Conservation (phyloP, 1,140 invertebrate genomes). For the Caerostris darwini region DNA sequence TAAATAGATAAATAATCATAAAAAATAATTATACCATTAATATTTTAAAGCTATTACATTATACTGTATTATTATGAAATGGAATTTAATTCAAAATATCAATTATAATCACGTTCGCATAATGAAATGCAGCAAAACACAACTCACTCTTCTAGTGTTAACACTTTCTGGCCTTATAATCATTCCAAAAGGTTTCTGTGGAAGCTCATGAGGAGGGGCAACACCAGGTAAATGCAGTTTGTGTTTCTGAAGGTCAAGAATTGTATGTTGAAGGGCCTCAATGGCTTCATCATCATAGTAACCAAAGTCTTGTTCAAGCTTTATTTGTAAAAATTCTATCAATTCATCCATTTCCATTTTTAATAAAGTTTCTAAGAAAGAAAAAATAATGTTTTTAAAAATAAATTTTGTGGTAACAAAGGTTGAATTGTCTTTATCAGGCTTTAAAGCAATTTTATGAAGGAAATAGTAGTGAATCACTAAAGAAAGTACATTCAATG, state of each 20-base stretch:
- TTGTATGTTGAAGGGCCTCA: constrained; percentile 89
- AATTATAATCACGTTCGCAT: too few relatives aligned
- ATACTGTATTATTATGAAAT: too few relatives aligned
- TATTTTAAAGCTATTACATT: too few relatives aligned
- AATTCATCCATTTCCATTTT: constrained; percentile 95
- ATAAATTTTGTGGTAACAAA: neutral
- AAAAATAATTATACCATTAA: too few relatives aligned
- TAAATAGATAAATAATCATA: too few relatives aligned
- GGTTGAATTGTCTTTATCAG: too few relatives aligned
- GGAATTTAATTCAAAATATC: too few relatives aligned
- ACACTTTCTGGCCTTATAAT: constrained; percentile 82
- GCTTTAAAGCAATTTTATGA: too few relatives aligned
- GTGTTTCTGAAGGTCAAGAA: constrained; percentile 90
- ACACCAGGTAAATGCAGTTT: constrained; percentile 89
- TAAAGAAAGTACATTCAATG: too few relatives aligned
- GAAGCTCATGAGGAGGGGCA: constrained; percentile 89
- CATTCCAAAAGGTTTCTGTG: constrained; percentile 90
- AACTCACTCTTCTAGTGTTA: constrained; percentile 62
- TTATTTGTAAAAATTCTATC: constrained; percentile 90
- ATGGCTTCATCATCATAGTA: constrained; percentile 96
- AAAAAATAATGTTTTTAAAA: neutral
- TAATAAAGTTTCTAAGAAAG: constrained; percentile 87
- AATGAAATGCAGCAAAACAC: too few relatives aligned
- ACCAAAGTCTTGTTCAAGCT: constrained; percentile 95
- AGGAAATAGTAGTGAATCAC: too few relatives aligned